Evolutionary conservation across 2,113 vertebrate genomes (phyloP).

Genomic region (Chlorodrepanis virens): DNA sequence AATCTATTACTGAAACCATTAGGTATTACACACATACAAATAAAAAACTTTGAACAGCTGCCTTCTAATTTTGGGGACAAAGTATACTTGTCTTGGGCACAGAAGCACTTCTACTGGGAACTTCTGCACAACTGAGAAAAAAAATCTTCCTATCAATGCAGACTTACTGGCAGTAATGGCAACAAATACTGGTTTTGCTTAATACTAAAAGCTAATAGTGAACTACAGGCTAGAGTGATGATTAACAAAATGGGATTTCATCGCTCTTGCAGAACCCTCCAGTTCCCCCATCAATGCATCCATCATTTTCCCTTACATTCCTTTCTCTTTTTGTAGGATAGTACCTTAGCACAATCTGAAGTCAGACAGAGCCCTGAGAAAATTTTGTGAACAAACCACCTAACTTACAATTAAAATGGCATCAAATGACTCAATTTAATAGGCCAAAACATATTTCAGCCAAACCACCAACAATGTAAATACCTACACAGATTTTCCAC

Average conservation of each 20-base stretch:
- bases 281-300: background rate
- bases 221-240: background rate
- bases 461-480: slow-evolving; percentile 28
- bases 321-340: background rate
- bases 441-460: slow-evolving; percentile 27
- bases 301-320: background rate
- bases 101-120: background rate
- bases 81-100: background rate
- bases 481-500: background rate
- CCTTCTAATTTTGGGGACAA: background rate
- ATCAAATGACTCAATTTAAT: slow-evolving; percentile 8
- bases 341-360: background rate
- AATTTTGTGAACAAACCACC: slow-evolving; percentile 22
- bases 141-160: background rate
- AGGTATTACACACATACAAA: background rate
- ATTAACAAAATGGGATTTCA: background rate
- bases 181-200: background rate
- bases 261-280: background rate
- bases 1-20: background rate
- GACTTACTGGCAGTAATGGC: background rate
- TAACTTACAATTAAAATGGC: background rate
- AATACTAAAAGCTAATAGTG: background rate
- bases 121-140: background rate
- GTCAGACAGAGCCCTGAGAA: slow-evolving; percentile 17
- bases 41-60: background rate